These are phyloP conservation scores for Acronicta leporina DNA, from an alignment of 2,888 invertebrate species.

Conservation along the genomic window DNA sequence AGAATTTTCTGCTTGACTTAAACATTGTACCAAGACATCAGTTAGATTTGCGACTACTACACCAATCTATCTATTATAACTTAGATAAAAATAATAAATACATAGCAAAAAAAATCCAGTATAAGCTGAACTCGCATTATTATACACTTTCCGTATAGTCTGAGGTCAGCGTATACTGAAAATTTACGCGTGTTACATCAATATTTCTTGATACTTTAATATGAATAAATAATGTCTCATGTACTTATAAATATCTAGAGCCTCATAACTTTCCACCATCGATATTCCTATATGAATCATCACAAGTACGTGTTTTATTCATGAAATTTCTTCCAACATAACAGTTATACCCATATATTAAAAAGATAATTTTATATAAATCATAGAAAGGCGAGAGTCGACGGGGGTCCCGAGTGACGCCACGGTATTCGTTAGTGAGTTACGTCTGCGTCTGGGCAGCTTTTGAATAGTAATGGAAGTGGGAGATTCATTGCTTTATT, in stretches of 20 bases:
- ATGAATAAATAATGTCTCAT: too few relatives aligned
- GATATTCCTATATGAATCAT: slow-evolving; percentile 23
- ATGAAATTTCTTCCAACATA: slow-evolving; percentile 25
- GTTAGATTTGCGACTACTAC: too few relatives aligned
- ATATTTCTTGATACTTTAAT: too few relatives aligned
- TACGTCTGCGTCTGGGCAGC: slow-evolving; percentile 25
- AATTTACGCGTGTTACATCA: too few relatives aligned
- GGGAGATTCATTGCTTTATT: slow-evolving; percentile 9
- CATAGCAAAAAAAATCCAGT: too few relatives aligned
- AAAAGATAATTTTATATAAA: slow-evolving; percentile 49
- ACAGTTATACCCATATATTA: slow-evolving; percentile 32
- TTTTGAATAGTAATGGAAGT: slow-evolving; percentile 37
- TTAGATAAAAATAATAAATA: too few relatives aligned
- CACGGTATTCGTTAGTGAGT: slow-evolving; percentile 36
- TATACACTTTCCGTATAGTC: too few relatives aligned
- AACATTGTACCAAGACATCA: too few relatives aligned
- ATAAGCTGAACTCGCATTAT: too few relatives aligned
- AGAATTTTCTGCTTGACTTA: too few relatives aligned
- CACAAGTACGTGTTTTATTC: slow-evolving; percentile 27
- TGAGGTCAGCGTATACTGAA: too few relatives aligned
- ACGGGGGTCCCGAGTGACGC: slow-evolving; percentile 38
- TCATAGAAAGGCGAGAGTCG: slow-evolving; percentile 25
- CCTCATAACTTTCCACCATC: neutral
- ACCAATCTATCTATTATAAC: too few relatives aligned
- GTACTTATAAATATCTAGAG: neutral